A percentile compares a stretch with the other conserved stretches of the same genome.
These are phyloP conservation scores for Medauroidea extradentata DNA, from an alignment of 1,140 invertebrate genomes.

Conservation along the genomic window DNA sequence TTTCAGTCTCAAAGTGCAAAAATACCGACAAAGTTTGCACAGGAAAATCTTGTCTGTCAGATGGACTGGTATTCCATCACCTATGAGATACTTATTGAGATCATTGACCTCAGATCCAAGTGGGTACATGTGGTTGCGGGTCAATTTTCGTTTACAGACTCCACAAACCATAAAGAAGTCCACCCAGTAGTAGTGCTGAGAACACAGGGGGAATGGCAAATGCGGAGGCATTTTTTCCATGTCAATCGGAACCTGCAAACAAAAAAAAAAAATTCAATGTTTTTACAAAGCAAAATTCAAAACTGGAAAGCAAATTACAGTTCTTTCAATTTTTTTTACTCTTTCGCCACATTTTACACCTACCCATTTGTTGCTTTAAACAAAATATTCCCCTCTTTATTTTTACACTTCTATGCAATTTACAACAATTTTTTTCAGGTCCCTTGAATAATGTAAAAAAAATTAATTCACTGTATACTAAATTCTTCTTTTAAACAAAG, in stretches of 20 bases:
- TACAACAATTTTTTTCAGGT: too few relatives aligned
- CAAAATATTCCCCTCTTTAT: too few relatives aligned
- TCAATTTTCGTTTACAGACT: slow-evolving; percentile 66
- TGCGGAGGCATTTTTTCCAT: slow-evolving; percentile 54
- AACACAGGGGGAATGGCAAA: slow-evolving; percentile 47
- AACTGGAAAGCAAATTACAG: too few relatives aligned
- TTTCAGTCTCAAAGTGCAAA: slow-evolving; percentile 63
- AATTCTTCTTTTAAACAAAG: too few relatives aligned
- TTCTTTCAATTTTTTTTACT: too few relatives aligned
- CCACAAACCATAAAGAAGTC: slow-evolving; percentile 68
- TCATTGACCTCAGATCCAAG: slow-evolving; percentile 55
- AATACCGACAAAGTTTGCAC: slow-evolving; percentile 75
- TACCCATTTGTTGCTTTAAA: too few relatives aligned
- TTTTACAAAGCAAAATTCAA: not conserved
- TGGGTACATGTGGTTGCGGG: slow-evolving; percentile 55
- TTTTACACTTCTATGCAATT: too few relatives aligned
- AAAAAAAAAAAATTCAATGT: not conserved
- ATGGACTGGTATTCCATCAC: slow-evolving; percentile 62
- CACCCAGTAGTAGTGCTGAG: slow-evolving; percentile 49
- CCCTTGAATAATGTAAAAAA: too few relatives aligned
- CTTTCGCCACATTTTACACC: too few relatives aligned
- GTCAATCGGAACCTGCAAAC: slow-evolving; percentile 51
- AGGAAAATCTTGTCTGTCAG: slow-evolving; percentile 57
- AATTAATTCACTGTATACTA: too few relatives aligned
- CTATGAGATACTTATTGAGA: slow-evolving; percentile 58